phyloP scores from a whole-genome alignment of 2,888 invertebrate genomes.

The Fabriciana adippe region DNA sequence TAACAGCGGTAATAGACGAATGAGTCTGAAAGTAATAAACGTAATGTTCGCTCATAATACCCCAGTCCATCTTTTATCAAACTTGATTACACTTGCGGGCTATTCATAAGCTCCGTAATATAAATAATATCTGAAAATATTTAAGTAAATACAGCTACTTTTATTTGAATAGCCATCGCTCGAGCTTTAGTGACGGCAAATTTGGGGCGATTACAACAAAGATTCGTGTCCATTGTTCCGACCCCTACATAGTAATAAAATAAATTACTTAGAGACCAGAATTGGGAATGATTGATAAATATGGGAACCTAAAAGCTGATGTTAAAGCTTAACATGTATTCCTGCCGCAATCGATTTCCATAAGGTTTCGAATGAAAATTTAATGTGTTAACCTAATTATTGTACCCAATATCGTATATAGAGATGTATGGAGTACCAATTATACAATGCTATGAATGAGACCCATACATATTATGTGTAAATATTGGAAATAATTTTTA shows the following conservation, averaged over 20 bases:
- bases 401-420: background rate
- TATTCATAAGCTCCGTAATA: constrained; percentile 15
- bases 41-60: constrained; percentile 10
- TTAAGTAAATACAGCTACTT: background rate
- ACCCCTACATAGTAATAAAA: constrained; percentile 36
- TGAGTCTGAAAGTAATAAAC: constrained; percentile 16
- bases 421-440: background rate
- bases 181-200: constrained; percentile 20
- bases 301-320: constrained; percentile 27
- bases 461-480: too few species aligned
- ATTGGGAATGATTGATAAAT: constrained; percentile 38
- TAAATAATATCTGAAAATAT: constrained; percentile 20
- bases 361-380: constrained; percentile 11
- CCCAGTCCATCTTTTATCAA: constrained; percentile 19
- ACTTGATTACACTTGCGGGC: constrained; percentile 19
- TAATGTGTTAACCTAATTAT: constrained; percentile 8
- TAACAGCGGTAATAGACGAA: background rate
- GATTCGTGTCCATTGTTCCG: constrained; percentile 33
- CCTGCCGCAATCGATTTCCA: constrained; percentile 28
- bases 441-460: background rate
- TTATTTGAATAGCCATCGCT: constrained; percentile 19
- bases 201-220: constrained; percentile 30
- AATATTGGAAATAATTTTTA: background rate
- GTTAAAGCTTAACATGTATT: constrained; percentile 34
- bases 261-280: constrained; percentile 31